These are phyloP conservation scores for Microtus pennsylvanicus DNA, from an alignment of 2,113 vertebrate species.

Conservation along the genomic window DNA sequence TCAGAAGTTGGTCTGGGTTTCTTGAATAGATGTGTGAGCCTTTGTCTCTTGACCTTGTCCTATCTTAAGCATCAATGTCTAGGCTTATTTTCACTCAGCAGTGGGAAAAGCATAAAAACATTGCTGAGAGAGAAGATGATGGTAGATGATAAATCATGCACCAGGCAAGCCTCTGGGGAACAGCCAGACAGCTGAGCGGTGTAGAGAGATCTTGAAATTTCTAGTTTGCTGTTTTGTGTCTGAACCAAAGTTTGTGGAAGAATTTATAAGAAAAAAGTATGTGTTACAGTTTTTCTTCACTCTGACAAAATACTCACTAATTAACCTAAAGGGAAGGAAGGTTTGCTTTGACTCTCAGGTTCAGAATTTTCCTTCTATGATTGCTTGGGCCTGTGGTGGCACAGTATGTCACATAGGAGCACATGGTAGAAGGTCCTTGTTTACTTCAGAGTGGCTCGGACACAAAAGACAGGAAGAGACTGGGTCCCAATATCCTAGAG, in stretches of 20 bases:
- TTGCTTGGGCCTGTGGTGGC: neutral
- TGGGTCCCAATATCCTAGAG: neutral
- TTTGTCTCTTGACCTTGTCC: neutral
- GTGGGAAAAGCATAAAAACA: neutral
- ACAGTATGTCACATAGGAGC: neutral
- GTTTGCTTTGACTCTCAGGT: neutral
- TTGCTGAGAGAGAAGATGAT: neutral
- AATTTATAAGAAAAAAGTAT: neutral
- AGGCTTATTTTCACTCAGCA: neutral
- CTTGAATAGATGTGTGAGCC: neutral
- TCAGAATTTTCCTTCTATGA: neutral
- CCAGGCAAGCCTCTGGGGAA: neutral
- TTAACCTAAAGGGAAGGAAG: neutral
- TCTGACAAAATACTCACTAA: neutral
- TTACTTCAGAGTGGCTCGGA: neutral
- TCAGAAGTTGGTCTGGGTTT: slow-evolving; percentile 41
- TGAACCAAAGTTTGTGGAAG: neutral
- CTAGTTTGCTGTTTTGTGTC: neutral
- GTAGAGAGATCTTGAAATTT: neutral
- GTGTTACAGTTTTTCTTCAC: neutral
- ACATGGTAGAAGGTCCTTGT: neutral
- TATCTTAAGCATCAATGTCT: neutral
- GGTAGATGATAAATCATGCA: neutral
- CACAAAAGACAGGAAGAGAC: neutral
- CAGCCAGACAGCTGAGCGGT: neutral